Conservation (phyloP, 2,888 invertebrate species). For the Sisyra nigra region DNA sequence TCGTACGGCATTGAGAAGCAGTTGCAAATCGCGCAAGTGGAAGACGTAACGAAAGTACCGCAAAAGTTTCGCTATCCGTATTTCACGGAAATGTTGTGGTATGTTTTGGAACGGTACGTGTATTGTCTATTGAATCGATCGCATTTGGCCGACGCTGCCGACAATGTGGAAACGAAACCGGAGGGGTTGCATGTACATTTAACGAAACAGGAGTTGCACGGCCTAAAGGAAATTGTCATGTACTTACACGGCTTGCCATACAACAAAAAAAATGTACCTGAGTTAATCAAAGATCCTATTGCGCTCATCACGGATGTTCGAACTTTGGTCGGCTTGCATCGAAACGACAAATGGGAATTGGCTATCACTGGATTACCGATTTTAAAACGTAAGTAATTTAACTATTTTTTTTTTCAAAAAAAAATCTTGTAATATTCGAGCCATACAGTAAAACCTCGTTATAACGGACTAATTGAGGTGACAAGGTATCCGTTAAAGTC, state of each 20-base stretch:
- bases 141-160: conserved; percentile 41
- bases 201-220: conserved; percentile 65
- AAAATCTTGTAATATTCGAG: not conserved
- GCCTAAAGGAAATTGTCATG: conserved; percentile 77
- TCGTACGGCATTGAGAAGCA: conserved; percentile 93
- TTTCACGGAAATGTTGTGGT: conserved; percentile 97
- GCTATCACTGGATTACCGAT: conserved; percentile 75
- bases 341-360: conserved; percentile 66
- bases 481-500: too few relatives aligned
- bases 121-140: conserved; percentile 69
- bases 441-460: not conserved
- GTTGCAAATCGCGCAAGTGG: conserved; percentile 86
- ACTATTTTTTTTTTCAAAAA: not conserved
- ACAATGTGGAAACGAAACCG: conserved; percentile 14
- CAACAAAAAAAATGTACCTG: conserved; percentile 83
- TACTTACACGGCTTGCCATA: conserved; percentile 80
- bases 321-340: conserved; percentile 73
- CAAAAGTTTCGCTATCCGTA: conserved; percentile 96
- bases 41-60: conserved; percentile 90
- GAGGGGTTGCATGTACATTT: conserved; percentile 51
- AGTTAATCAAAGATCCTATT: conserved; percentile 75
- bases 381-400: conserved; percentile 27
- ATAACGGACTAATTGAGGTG: not conserved
- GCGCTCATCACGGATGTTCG: conserved; percentile 79
- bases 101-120: conserved; percentile 86